A percentile compares a stretch with the other conserved stretches of the same genome.
Evolutionary conservation across 1,140 invertebrate genomes (phyloP).

Genomic region (Sitophilus oryzae): DNA sequence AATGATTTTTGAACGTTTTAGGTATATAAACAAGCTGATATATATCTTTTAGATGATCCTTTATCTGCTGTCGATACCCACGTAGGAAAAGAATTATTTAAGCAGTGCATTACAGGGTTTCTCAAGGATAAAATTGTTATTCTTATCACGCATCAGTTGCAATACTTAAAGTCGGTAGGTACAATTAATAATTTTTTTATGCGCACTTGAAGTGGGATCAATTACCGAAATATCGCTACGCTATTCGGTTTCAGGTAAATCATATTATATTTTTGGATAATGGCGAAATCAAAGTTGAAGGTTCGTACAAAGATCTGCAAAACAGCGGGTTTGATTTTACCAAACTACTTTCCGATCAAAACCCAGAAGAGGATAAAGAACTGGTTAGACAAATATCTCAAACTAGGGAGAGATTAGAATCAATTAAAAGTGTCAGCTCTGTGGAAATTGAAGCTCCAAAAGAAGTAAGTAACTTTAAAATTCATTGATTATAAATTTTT

Average conservation of each 20-base stretch:
- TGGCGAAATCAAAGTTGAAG: slow-evolving; percentile 45
- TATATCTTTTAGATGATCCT: slow-evolving; percentile 81
- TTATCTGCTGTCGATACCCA: slow-evolving; percentile 74
- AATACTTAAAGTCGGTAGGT: slow-evolving; percentile 62
- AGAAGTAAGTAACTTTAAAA: slow-evolving; percentile 14
- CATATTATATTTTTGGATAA: slow-evolving; percentile 72
- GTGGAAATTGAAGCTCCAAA: slow-evolving; percentile 31
- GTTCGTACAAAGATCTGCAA: slow-evolving; percentile 47
- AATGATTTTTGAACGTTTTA: slow-evolving; percentile 1
- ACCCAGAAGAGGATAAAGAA: slow-evolving; percentile 42
- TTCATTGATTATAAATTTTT: slow-evolving; percentile 1
- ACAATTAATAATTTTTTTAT: not conserved
- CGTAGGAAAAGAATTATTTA: slow-evolving; percentile 70
- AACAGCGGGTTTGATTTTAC: slow-evolving; percentile 60
- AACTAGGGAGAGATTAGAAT: slow-evolving; percentile 18
- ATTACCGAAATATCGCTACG: too few relatives aligned
- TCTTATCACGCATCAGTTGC: slow-evolving; percentile 80
- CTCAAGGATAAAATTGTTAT: slow-evolving; percentile 69
- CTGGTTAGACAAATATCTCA: not conserved
- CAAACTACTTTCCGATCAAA: slow-evolving; percentile 46
- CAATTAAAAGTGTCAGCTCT: slow-evolving; percentile 33
- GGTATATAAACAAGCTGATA: slow-evolving; percentile 72
- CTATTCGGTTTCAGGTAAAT: slow-evolving; percentile 44
- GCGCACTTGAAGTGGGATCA: too few relatives aligned
- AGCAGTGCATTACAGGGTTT: slow-evolving; percentile 64